Base-by-base conservation (phyloP, 2,888 invertebrate genomes). In the Drosophila melanocephala region DNA sequence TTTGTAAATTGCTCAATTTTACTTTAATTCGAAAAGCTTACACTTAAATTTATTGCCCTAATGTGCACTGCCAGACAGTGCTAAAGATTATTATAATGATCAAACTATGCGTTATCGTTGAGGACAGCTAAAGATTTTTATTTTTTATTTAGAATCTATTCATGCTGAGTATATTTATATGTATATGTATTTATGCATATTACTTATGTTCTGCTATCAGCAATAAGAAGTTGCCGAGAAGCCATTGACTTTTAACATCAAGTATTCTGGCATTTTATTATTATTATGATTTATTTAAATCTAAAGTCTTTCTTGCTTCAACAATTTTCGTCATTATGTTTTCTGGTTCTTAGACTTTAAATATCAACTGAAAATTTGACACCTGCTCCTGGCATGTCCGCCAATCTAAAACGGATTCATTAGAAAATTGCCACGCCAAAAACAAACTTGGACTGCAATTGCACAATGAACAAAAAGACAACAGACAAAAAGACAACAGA, bases 361-460 rank as follows among this genome's bases (percentile, higher is more conserved):
- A 30, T 64, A n/a, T 56, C 28, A 22, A 42, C 22, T 33, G 39
- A 47, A 63, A 73, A 79, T 67, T 50, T 61, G 75, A 74, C 70
- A 79, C 79, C 75, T 82, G 83, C 64, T 47, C 12, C 35, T 52
- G 39, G 73, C 53, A 72, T 26, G 65, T 65, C 59, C 50, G 53
- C 33, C 60, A 77, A 78, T 71, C 64, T 57, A 79, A 64, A 22
- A 42, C 55, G 60, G 73, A 69, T 79, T 79, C 79, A 82, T 79
- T 79, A 82, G 79, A 78, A 82, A 77, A 79, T 14, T 70, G 35
- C 52, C 30, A 47, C 53, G 39, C 30, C 61, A 51, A 51, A 52
- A 66, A 56, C 59, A 66, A 56, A 61, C 60, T 47, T 32, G 44
- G n/a, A 63, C 16, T 26, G 16, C 26, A 63, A 58, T 79, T 74